A percentile compares a stretch with the other conserved stretches of the same genome.
These are phyloP conservation scores for Mythimna pallens DNA, from an alignment of 2,888 invertebrate genomes.

Conservation along the genomic window DNA sequence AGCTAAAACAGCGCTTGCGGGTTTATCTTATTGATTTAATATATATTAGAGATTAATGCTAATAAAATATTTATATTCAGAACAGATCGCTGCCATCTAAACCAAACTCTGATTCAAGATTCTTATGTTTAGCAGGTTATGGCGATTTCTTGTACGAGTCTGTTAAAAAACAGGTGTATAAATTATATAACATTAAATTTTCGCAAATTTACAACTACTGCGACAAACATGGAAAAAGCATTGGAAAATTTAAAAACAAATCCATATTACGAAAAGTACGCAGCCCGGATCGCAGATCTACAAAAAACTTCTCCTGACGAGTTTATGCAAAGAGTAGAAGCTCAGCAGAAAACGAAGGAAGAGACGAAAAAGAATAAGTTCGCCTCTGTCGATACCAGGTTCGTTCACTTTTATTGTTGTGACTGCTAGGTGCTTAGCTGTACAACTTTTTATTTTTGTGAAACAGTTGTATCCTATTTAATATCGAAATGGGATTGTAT, in stretches of 20 bases:
- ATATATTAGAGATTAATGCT: too few species aligned
- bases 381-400: constrained; percentile 84
- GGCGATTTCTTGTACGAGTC: constrained; percentile 60
- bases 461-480: not conserved
- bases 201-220: constrained; percentile 80
- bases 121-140: constrained; percentile 56
- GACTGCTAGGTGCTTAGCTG: not conserved
- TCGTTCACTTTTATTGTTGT: constrained; percentile 2
- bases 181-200: constrained; percentile 58
- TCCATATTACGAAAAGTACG: constrained; percentile 96
- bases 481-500: not conserved
- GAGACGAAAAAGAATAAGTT: constrained; percentile 80
- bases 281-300: constrained; percentile 93
- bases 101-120: not conserved
- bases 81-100: not conserved
- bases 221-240: constrained; percentile 84
- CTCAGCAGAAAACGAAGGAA: constrained; percentile 80
- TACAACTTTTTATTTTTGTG: not conserved
- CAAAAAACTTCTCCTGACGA: constrained; percentile 95
- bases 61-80: not conserved
- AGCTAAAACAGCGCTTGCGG: too few species aligned
- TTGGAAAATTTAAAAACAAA: constrained; percentile 91
- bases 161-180: constrained; percentile 49
- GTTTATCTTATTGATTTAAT: too few species aligned
- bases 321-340: constrained; percentile 92